Base-by-base conservation (phyloP, 2,797 vertebrate species). In the Borostomias antarcticus region DNA sequence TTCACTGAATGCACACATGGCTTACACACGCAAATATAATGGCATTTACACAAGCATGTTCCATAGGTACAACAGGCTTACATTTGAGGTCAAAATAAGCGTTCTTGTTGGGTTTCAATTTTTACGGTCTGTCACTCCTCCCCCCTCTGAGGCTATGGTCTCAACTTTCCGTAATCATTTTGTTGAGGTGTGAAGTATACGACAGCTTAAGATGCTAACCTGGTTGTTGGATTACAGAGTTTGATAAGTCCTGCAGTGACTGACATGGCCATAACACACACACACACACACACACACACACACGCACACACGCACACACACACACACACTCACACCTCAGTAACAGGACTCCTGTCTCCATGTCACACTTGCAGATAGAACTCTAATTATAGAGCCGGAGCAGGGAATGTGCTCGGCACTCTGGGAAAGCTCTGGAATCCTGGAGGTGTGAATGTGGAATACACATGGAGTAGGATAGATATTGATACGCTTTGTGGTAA, bases 361-460 rank as follows among this genome's bases (percentile, higher is more conserved):
- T 51, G 68, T 58, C 61, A 62, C n/a, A 35, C 48, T 37, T 56
- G 32, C 11, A 28, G 53, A 73, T 66, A 59, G 67, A 63, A 50
- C 28, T 81, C 15, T 67, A 50, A 69, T 62, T 70, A 74, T 77
- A 75, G 62, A 37, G 53, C 8, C 4, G 37, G 40, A 61, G 8
- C 17, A 11, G 37, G 37, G 58, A 43, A 60, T 60, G 26, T 64
- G 29, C 28, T 54, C 3, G 1, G 26, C 7, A 43, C 53, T 51
- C 50, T 26, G 35, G 54, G 26, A 9, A 50, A 21, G 29, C 59
- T 68, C 45, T 52, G 6, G 26, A 48, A 9, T 43, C 17, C 62
- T 21, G 5, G 37, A 59, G 45, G 29, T 50, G 35, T 62, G n/a
- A 62, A 69, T 19, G 19, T 47, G 62, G 63, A 32, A 28, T 64